These are phyloP conservation scores for Casuarius casuarius DNA, from an alignment of 2,113 vertebrate species.

Conservation along the genomic window DNA sequence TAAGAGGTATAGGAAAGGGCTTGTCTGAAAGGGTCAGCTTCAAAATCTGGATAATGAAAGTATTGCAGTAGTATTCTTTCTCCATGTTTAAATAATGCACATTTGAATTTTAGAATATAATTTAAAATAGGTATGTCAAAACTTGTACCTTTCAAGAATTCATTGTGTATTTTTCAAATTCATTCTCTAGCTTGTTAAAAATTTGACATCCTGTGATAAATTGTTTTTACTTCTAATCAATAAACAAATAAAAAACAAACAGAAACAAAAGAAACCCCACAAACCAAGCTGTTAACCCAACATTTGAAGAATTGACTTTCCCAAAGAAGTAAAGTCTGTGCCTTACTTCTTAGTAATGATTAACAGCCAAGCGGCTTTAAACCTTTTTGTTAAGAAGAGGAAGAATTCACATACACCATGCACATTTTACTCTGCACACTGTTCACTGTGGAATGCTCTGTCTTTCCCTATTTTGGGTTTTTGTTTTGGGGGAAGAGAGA, in stretches of 20 bases:
- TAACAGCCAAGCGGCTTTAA: background rate
- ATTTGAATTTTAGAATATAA: background rate
- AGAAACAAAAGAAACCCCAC: background rate
- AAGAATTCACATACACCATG: background rate
- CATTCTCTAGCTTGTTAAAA: background rate
- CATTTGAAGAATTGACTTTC: background rate
- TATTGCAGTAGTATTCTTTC: background rate
- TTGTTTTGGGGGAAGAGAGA: too few species aligned
- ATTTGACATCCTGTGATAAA: background rate
- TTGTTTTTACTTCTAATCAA: background rate
- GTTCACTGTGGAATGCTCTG: background rate
- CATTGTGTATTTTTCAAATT: background rate
- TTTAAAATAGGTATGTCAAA: background rate
- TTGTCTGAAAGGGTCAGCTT: background rate
- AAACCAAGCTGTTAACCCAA: background rate
- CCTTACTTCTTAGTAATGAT: background rate
- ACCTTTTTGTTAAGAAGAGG: background rate
- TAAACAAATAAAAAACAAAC: background rate
- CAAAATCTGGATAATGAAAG: background rate
- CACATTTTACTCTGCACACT: background rate
- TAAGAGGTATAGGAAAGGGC: background rate
- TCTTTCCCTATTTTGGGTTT: background rate
- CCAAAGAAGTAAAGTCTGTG: background rate
- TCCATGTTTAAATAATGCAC: background rate
- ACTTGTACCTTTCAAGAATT: too few species aligned